phyloP scores from a whole-genome alignment of 2,113 vertebrate species.

The Eclectus roratus region DNA sequence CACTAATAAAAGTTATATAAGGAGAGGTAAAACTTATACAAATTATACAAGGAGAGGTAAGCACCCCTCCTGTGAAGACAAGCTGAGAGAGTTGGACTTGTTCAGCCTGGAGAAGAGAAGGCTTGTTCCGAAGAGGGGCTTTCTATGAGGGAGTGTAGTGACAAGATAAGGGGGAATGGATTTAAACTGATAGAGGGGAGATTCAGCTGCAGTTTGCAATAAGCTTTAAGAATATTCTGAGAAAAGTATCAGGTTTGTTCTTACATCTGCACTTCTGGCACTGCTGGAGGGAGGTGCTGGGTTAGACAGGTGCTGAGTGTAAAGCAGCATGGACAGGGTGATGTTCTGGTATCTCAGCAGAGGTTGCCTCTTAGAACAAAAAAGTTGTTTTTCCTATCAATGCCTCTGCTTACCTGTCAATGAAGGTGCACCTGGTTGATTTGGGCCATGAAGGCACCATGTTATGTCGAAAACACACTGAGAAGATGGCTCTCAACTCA shows the following conservation, averaged over 20 bases:
- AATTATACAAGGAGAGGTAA: not conserved
- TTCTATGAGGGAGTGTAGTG: not conserved
- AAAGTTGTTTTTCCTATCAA: not conserved
- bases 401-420: not conserved
- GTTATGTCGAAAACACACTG: not conserved
- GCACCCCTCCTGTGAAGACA: not conserved
- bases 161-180: not conserved
- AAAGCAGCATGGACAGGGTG: not conserved
- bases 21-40: not conserved
- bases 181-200: not conserved
- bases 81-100: not conserved
- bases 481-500: not conserved
- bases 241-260: not conserved
- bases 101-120: not conserved
- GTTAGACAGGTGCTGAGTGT: not conserved
- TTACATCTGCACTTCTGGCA: not conserved
- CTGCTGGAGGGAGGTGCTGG: not conserved
- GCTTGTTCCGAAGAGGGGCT: not conserved
- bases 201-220: not conserved
- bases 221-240: not conserved
- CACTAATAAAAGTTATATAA: accelerated
- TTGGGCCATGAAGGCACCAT: not conserved
- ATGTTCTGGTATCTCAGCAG: not conserved
- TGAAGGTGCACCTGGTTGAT: not conserved
- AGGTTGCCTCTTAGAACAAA: not conserved